Evolutionary conservation across 1,140 invertebrate species (phyloP), one percentile per base, ranked within the genome.

Genomic region (Holcopasites calliopsidis): DNA sequence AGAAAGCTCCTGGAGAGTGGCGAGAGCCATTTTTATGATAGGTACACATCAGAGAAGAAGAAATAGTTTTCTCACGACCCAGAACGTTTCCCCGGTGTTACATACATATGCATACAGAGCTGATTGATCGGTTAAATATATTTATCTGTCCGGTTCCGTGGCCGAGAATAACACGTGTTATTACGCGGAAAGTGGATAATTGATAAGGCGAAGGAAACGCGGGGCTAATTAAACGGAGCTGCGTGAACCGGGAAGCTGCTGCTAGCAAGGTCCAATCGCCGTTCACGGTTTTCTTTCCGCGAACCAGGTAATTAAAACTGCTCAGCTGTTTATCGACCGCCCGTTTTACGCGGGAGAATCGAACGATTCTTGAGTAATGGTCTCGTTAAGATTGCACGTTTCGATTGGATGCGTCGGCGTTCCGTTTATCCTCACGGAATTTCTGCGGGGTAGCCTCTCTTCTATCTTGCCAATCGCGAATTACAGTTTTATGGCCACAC

Each of bases 101-200:
- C n/a, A n/a, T n/a, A n/a, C n/a, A n/a, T n/a, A n/a, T n/a, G n/a
- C n/a, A n/a, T n/a, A n/a, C n/a, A n/a, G 7, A 18, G 18, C 33
- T 71, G 57, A 71, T 57, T 40, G 69, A 62, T 62, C 58, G 58
- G 23, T 73, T 73, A 73, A 54, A 44, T 54, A 40, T 54, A 62
- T 71, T 71, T 62, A 71, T 49, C 44, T 49, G 57, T 61, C 26
- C 33, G 3, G 44, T 28, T 62, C 44, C 57, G 33, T 38, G 21
- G 33, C 10, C 23, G 42, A 26, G 69, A 26, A 23, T 66, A 71
- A 71, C 57, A 50, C 33, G 23, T 66, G 47, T 66, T 66, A 66
- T 66, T 66, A 52, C 57, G 3, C 40, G 50, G 57, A 49, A 71
- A 62, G 44, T 62, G 69, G 58, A 60, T 62, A 62, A 60, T 71